Evolutionary conservation across 1,140 invertebrate species (phyloP).

Genomic region (Frieseomelitta varia): DNA sequence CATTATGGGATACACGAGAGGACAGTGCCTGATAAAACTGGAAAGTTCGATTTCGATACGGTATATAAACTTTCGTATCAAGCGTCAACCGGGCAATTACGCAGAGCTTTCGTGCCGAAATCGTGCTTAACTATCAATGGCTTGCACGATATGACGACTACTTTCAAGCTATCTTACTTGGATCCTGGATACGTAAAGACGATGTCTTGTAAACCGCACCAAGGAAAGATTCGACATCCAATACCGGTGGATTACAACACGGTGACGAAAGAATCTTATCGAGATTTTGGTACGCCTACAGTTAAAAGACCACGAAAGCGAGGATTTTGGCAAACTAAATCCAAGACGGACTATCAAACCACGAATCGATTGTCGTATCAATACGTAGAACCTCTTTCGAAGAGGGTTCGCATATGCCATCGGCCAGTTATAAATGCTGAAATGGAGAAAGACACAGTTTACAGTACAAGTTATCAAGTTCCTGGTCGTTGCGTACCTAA

Average conservation of each 20-base stretch:
- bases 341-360: conserved; percentile 26
- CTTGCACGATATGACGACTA: conserved; percentile 13
- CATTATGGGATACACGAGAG: conserved; percentile 1
- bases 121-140: conserved; percentile 19
- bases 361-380: conserved; percentile 25
- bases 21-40: background rate
- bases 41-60: background rate
- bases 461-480: conserved; percentile 18
- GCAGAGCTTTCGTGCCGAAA: background rate
- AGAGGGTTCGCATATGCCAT: background rate
- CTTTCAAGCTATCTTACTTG: background rate
- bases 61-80: conserved; percentile 30
- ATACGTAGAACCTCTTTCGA: background rate
- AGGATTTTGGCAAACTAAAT: conserved; percentile 27
- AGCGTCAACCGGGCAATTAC: background rate
- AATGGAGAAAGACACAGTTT: conserved; percentile 22
- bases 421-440: background rate
- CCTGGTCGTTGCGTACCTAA: conserved; percentile 9
- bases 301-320: background rate
- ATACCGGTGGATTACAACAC: background rate
- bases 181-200: conserved; percentile 6
- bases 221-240: background rate
- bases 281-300: background rate
- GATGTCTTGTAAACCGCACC: background rate
- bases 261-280: conserved; percentile 29